Evolutionary conservation across 2,888 invertebrate species (phyloP), one percentile per base, ranked within the genome.

Genomic region (Yponomeuta cagnagella): DNA sequence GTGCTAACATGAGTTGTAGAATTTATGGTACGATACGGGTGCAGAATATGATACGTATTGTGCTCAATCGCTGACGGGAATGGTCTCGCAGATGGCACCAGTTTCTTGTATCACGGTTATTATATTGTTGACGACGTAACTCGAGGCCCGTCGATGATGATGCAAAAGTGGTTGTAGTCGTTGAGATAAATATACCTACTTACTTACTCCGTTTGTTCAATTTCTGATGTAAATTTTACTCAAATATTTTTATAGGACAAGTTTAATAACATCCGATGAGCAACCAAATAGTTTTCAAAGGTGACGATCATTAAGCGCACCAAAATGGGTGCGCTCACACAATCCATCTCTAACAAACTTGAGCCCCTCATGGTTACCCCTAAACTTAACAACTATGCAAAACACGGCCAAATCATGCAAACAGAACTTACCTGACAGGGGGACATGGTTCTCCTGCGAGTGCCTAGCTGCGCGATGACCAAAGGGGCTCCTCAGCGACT

Each of bases 401-500:
- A 83, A 80, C 71, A 72, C 69, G 72, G 70, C 52, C 6, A 58
- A 15, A 58, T 12, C 52, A 58, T 58, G 52, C 52, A 58, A 73
- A 10, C 48, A 48, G 68, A 76, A 80, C 90, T 94, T 89, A 96
- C 96, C 96, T 80, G 96, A 96, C 79, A 96, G 89, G 64, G 95
- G 94, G 72, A 95, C 94, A 80, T 95, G 95, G 81, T 94, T 94
- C 74, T 94, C 94, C 79, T 93, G 92, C 80, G 85, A 93, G 83
- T 93, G 81, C 75, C 91, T 84, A 67, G 82, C 81, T 71, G 86
- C 81, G 74, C 94, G 89, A 73, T 93, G 93, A 2, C 94, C 93
- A 79, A 96, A 95, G n/a, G 96, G 96, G 85, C 95, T 96, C 73
- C 96, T 93, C 73, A 97, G 87, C 48, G 95, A 95, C 85, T 96